Percentiles rank a stretch among this genome's conserved stretches.
Conservation (phyloP, 2,797 vertebrate genomes). For the Pangasius mekongensis region DNA sequence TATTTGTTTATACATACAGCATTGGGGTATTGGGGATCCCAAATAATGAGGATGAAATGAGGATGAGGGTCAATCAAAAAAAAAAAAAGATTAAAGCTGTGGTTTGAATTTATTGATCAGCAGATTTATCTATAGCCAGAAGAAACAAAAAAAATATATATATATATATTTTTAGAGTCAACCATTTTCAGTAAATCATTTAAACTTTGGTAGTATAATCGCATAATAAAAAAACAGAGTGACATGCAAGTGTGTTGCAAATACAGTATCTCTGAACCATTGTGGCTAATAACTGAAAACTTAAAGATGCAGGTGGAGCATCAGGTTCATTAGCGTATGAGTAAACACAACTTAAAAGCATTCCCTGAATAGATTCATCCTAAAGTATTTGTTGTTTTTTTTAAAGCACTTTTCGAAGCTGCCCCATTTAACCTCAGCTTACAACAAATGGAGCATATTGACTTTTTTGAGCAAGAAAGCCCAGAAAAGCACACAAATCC, state of each 20-base stretch:
- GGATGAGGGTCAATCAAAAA: background rate
- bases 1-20: background rate
- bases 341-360: conserved; percentile 34
- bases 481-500: conserved; percentile 56
- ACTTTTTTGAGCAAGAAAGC: conserved; percentile 54
- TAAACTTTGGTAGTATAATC: no score
- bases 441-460: conserved; percentile 56
- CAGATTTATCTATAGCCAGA: background rate
- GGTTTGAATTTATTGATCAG: background rate
- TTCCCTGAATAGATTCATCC: conserved; percentile 46
- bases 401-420: conserved; percentile 50
- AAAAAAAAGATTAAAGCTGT: background rate
- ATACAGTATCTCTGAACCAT: background rate
- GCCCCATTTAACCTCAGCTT: conserved; percentile 51
- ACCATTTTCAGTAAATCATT: background rate
- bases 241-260: background rate
- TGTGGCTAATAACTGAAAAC: background rate
- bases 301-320: background rate
- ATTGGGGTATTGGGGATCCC: background rate
- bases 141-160: background rate
- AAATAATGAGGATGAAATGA: background rate
- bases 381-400: conserved; percentile 43
- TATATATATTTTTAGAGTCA: background rate
- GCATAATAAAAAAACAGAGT: background rate
- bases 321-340: conserved; percentile 29